phyloP scores from a whole-genome alignment of 2,888 invertebrate species.

The Strigamia transsilvanica region DNA sequence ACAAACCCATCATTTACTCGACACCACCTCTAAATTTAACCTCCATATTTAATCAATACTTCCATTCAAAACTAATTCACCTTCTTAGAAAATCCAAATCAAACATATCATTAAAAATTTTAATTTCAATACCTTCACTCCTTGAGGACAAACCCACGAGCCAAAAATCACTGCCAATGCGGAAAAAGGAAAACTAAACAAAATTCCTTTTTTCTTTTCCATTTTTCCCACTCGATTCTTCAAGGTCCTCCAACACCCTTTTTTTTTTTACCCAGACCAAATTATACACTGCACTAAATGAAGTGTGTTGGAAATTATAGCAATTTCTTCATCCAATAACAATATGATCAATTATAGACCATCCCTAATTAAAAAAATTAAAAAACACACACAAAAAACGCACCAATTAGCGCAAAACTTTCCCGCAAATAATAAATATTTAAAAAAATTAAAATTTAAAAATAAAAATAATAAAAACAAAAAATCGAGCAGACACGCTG shows the following conservation, averaged over 20 bases:
- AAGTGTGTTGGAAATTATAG: constrained; percentile 14
- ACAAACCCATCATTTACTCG: neutral
- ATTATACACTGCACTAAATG: constrained; percentile 20
- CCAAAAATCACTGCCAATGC: constrained; percentile 2
- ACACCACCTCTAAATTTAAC: neutral
- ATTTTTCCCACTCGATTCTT: neutral
- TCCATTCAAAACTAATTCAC: neutral
- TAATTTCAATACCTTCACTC: neutral
- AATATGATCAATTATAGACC: neutral
- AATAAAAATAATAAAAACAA: too few relatives aligned
- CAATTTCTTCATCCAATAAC: neutral
- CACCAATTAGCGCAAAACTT: too few relatives aligned
- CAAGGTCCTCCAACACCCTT: neutral
- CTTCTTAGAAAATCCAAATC: neutral
- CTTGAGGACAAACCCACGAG: neutral
- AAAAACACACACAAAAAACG: neutral
- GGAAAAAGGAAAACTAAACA: constrained; percentile 17
- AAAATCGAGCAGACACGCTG: neutral
- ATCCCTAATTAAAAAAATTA: neutral
- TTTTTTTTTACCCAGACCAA: neutral
- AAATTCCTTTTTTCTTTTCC: neutral
- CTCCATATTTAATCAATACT: neutral
- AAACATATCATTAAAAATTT: constrained; percentile 7
- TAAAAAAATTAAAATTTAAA: neutral
- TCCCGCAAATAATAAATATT: neutral